Conservation (phyloP, 2,888 invertebrate species). For the Plagodis pulveraria region DNA sequence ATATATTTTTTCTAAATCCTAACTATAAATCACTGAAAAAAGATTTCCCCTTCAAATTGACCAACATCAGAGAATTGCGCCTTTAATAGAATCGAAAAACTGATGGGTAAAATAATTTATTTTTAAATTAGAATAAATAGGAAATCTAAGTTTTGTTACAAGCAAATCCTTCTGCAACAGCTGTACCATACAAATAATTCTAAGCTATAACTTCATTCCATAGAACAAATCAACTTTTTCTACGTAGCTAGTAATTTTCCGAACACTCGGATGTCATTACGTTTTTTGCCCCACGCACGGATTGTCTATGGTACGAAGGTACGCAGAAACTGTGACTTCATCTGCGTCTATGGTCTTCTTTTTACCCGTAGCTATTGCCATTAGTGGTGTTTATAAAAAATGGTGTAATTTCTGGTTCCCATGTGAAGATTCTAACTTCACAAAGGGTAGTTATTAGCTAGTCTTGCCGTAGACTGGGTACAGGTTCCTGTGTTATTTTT, state of each 20-base stretch:
- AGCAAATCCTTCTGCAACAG: too few relatives aligned
- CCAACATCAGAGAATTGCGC: too few relatives aligned
- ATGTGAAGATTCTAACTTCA: slow-evolving; percentile 24
- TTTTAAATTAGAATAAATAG: too few relatives aligned
- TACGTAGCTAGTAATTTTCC: slow-evolving; percentile 31
- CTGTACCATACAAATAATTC: too few relatives aligned
- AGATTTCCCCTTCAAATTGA: too few relatives aligned
- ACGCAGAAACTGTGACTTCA: neutral
- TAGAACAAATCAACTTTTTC: neutral
- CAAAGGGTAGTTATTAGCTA: slow-evolving; percentile 16
- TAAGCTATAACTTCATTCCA: too few relatives aligned
- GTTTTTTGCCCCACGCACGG: slow-evolving; percentile 34
- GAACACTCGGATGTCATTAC: slow-evolving; percentile 37
- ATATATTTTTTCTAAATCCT: too few relatives aligned
- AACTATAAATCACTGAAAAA: too few relatives aligned
- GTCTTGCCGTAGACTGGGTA: slow-evolving; percentile 16
- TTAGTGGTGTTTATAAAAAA: slow-evolving; percentile 34
- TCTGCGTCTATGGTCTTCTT: slow-evolving; percentile 15
- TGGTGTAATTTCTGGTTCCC: slow-evolving; percentile 29
- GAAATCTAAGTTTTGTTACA: too few relatives aligned
- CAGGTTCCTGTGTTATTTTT: slow-evolving; percentile 4
- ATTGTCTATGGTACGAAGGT: slow-evolving; percentile 34
- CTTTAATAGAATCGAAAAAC: too few relatives aligned
- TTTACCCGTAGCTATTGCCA: slow-evolving; percentile 32
- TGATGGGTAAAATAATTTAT: too few relatives aligned